Evolutionary conservation across 2,113 vertebrate genomes (phyloP), one percentile per base, ranked within the genome.

Genomic region (Tachuris rubrigastra): DNA sequence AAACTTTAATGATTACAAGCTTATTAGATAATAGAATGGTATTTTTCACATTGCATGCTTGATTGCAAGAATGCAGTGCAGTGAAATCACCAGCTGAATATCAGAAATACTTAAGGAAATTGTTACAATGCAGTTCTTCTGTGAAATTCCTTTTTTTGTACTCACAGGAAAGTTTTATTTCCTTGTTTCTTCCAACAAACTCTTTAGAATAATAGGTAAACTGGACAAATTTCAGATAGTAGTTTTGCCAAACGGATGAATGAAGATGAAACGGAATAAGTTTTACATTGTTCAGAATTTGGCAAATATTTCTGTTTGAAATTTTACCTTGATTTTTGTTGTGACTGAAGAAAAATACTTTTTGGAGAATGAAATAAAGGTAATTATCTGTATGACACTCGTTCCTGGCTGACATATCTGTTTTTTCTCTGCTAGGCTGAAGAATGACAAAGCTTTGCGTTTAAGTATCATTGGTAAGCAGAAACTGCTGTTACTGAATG

Each of bases 371-470:
- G n/a, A 58, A 89, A 55, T 37, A 23, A 42, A 33, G 10, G 5
- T 60, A 5, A 46, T 49, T 90, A 30, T 69, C 76, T 62, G 3
- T 46, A 10, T 42, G 10, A 24, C 66, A 13, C 28, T 78, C 42
- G 55, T 74, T 85, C 39, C 69, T 95, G 82, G 62, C 46, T 98
- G 92, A 97, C 25, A 4, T 30, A 19, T 2, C 5, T 90, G 6
- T 14, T 92, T 97, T 74, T 97, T 67, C 80, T 97, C 20, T 96
- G 58, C 58, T 80, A 97, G 99, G 94, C 92, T 98, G 89, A 99
- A 98, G 95, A 98, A 95, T 97, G 99, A 99, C 84, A 99, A 99
- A 94, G 99, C 99, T 16, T 95, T 98, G n/a, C 98, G 98, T 85
- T 98, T 99, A 60, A 99, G 95, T 93, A 89, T 97, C 95, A 97